Evolutionary conservation across 2,888 invertebrate genomes (phyloP).

Genomic region (Yponomeuta evonymella): DNA sequence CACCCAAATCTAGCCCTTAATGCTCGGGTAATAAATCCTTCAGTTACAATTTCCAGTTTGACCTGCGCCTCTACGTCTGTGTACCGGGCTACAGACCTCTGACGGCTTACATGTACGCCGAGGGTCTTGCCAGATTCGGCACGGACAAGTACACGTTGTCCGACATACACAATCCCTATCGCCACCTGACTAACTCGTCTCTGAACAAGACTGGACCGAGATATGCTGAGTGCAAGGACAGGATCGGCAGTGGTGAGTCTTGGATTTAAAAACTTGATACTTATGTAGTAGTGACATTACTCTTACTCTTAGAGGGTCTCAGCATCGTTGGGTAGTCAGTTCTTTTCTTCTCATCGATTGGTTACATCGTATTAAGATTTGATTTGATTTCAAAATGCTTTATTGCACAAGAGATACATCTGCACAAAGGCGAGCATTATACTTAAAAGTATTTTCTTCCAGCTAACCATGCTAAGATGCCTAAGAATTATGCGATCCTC

Average conservation of each 20-base stretch:
- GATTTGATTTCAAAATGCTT: no score
- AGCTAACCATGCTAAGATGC: no score
- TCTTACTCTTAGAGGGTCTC: no score
- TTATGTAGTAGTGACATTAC: background rate
- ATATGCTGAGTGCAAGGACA: conserved; percentile 87
- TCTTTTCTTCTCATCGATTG: no score
- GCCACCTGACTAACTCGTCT: conserved; percentile 94
- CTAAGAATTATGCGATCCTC: no score
- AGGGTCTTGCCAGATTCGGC: conserved; percentile 84
- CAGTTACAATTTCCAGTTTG: conserved; percentile 71
- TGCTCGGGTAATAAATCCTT: background rate
- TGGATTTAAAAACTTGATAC: background rate
- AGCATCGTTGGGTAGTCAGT: no score
- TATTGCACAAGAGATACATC: no score
- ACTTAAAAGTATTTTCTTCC: no score
- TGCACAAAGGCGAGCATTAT: no score
- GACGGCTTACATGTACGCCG: conserved; percentile 90
- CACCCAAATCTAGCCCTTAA: no score
- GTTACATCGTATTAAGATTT: no score
- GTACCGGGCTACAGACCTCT: conserved; percentile 92
- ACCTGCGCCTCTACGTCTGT: conserved; percentile 91
- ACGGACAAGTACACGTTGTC: conserved; percentile 90
- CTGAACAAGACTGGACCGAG: conserved; percentile 92
- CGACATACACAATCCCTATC: conserved; percentile 87
- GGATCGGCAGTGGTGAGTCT: conserved; percentile 83